Evolutionary conservation across 2,888 invertebrate genomes (phyloP).

Genomic region (Eupithecia dodoneata): DNA sequence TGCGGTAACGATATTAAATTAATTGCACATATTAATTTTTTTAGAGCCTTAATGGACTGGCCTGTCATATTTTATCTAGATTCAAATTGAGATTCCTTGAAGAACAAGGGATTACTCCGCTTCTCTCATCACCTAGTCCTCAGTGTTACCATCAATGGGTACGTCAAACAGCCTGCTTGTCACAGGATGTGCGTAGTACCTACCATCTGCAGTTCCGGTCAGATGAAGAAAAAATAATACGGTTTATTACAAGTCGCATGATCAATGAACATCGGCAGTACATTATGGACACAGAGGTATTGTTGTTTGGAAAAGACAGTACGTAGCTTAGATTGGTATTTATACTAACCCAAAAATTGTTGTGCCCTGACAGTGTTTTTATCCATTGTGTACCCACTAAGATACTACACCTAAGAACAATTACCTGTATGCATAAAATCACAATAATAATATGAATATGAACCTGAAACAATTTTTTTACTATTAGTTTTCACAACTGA

Average conservation of each 20-base stretch:
- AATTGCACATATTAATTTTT: too few species aligned
- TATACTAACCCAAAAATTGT: too few species aligned
- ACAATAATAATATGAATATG: too few species aligned
- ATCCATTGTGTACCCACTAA: too few species aligned
- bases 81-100: not conserved
- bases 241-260: constrained; percentile 41
- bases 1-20: too few species aligned
- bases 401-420: too few species aligned
- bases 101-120: constrained; percentile 6
- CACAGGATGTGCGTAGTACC: constrained; percentile 64
- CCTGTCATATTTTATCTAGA: not conserved
- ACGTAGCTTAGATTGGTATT: not conserved
- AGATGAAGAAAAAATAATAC: constrained; percentile 52
- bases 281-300: constrained; percentile 10
- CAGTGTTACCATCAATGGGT: constrained; percentile 47
- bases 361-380: too few species aligned
- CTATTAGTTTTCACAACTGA: too few species aligned
- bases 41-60: not conserved
- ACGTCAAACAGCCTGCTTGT: constrained; percentile 63
- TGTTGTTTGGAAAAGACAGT: constrained; percentile 9
- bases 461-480: too few species aligned
- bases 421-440: too few species aligned
- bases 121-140: constrained; percentile 4
- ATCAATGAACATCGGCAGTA: constrained; percentile 37
- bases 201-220: constrained; percentile 74